These are phyloP conservation scores for Athrips mouffetella DNA, from an alignment of 2,888 invertebrate species.

Conservation along the genomic window DNA sequence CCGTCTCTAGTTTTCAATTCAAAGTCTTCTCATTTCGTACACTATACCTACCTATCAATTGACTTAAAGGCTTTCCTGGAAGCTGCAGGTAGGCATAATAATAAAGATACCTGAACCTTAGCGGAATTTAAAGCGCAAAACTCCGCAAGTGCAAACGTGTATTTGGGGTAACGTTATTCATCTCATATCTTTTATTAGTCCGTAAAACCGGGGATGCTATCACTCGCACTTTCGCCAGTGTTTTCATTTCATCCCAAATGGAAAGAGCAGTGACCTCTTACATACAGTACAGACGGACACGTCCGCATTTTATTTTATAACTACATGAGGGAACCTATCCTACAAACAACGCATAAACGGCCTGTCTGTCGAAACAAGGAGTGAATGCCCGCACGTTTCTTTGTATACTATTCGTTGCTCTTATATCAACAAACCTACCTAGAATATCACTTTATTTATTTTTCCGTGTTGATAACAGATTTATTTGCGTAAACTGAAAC, in stretches of 20 bases:
- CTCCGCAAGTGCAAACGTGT: too few species aligned
- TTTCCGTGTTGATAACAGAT: neutral
- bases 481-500: neutral
- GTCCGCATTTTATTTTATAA: slow-evolving; percentile 66
- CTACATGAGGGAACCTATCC: slow-evolving; percentile 40
- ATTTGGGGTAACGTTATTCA: neutral
- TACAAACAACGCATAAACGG: too few species aligned
- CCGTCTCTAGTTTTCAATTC: too few species aligned
- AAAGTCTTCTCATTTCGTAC: too few species aligned
- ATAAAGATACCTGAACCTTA: too few species aligned
- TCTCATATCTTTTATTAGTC: slow-evolving; percentile 1
- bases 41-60: too few species aligned
- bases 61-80: too few species aligned
- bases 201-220: slow-evolving; percentile 2
- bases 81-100: too few species aligned
- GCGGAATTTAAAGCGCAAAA: too few species aligned
- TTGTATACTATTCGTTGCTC: slow-evolving; percentile 31
- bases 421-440: neutral
- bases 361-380: slow-evolving; percentile 39
- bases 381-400: slow-evolving; percentile 45
- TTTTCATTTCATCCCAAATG: slow-evolving; percentile 42
- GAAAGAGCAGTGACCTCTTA: slow-evolving; percentile 59
- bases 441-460: neutral
- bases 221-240: slow-evolving; percentile 16
- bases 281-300: slow-evolving; percentile 58